These are phyloP conservation scores for Intellagama lesueurii DNA, from an alignment of 2,797 vertebrate genomes.

Conservation along the genomic window DNA sequence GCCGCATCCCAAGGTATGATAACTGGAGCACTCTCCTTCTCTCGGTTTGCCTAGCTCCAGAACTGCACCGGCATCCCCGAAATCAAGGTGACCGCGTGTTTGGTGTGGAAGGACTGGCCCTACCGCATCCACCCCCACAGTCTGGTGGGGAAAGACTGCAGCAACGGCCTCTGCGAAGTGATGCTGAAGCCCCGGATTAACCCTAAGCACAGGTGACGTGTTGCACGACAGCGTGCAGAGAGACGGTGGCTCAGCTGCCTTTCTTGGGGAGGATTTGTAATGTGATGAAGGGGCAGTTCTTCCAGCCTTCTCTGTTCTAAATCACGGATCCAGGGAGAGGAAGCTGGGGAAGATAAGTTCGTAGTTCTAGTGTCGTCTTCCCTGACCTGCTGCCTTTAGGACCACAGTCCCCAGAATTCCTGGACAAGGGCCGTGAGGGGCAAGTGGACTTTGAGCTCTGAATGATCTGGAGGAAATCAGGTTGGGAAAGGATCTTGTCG, in stretches of 20 bases:
- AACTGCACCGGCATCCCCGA: constrained; percentile 82
- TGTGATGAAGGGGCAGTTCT: no score
- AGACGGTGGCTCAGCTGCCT: background rate
- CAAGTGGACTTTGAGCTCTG: no score
- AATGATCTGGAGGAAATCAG: background rate
- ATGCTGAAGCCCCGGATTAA: constrained; percentile 81
- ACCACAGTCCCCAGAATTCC: background rate
- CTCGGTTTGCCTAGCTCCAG: constrained; percentile 81
- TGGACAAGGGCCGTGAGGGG: background rate
- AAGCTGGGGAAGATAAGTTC: background rate
- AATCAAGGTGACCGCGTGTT: constrained; percentile 86
- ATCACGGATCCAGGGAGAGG: background rate
- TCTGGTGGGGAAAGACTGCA: constrained; percentile 95
- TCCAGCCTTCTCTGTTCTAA: background rate
- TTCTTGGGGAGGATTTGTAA: background rate
- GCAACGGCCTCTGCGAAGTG: constrained; percentile 86
- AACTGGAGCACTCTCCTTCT: background rate
- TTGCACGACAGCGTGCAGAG: no score
- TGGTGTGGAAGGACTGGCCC: constrained; percentile 93
- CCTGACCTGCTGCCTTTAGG: background rate
- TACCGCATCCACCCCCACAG: constrained; percentile 93
- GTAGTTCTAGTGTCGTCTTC: background rate
- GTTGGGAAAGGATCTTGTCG: no score
- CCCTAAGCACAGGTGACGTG: constrained; percentile 85
- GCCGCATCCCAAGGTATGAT: no score